These are phyloP conservation scores for Dendrocincla fuliginosa DNA, from an alignment of 2,797 vertebrate genomes.

Conservation along the genomic window DNA sequence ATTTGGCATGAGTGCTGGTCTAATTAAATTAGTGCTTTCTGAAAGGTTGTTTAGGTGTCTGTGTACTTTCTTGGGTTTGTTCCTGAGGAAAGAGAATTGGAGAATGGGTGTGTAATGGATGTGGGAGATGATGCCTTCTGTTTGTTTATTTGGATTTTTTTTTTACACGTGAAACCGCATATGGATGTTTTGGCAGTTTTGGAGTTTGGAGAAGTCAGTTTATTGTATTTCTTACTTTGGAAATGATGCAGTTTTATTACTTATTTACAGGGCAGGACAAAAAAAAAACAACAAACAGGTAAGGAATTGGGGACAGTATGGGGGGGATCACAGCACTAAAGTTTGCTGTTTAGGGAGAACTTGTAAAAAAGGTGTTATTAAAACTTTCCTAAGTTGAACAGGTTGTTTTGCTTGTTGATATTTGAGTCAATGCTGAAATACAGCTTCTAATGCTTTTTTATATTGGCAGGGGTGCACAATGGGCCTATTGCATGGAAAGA, in stretches of 20 bases:
- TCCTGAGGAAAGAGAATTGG: background rate
- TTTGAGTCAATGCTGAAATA: background rate
- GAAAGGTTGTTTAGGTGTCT: background rate
- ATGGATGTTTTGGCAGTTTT: background rate
- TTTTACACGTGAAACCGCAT: background rate
- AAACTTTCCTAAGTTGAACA: background rate
- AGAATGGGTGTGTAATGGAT: background rate
- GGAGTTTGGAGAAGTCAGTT: background rate
- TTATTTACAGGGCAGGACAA: background rate
- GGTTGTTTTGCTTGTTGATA: background rate
- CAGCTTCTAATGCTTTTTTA: background rate
- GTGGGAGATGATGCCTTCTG: rapidly evolving
- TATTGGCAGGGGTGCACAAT: background rate
- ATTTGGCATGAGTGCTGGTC: background rate
- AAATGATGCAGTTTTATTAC: background rate
- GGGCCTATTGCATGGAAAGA: background rate
- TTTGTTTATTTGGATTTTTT: rapidly evolving
- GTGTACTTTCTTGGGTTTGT: background rate
- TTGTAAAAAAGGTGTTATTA: background rate
- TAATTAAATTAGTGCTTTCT: background rate
- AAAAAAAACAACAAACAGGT: background rate
- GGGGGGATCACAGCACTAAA: background rate
- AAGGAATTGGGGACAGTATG: background rate
- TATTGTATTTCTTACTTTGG: background rate
- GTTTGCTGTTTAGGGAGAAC: background rate